Conservation (phyloP, 2,888 invertebrate species). For the Coecobrya sp. region DNA sequence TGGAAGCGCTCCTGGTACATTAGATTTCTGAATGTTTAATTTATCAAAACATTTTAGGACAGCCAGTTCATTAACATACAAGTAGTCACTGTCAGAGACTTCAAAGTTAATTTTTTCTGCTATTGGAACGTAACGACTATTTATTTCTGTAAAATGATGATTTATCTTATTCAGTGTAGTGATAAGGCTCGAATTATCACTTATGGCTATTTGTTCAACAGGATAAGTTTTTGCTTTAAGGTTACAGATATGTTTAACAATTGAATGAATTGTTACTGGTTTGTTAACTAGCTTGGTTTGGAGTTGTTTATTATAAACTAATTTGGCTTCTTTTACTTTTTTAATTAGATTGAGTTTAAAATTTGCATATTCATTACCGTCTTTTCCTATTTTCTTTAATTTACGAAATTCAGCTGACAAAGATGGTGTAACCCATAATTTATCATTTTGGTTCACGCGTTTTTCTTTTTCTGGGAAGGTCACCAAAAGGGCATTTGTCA, state of each 20-base stretch:
- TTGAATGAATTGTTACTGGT: not conserved
- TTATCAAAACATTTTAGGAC: conserved; percentile 36
- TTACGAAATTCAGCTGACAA: not conserved
- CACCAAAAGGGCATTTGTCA: conserved; percentile 35
- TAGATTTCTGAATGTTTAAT: too few relatives aligned
- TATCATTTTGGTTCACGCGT: not conserved
- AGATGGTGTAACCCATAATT: not conserved
- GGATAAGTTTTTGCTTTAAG: not conserved
- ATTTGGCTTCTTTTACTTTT: conserved; percentile 12
- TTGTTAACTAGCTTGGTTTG: not conserved
- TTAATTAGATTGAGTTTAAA: not conserved
- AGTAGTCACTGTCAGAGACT: not conserved
- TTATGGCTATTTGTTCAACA: conserved; percentile 18
- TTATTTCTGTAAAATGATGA: conserved; percentile 51
- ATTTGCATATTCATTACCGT: too few relatives aligned
- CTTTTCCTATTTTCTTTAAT: not conserved
- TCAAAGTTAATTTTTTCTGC: not conserved
- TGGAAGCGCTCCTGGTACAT: conserved; percentile 54
- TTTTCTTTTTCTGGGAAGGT: conserved; percentile 54
- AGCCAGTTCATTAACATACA: conserved; percentile 27
- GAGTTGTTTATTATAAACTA: not conserved
- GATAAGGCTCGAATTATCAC: not conserved
- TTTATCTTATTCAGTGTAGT: conserved; percentile 48
- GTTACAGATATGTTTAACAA: conserved; percentile 23
- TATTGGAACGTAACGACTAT: conserved; percentile 17